Conservation (phyloP, 2,888 invertebrate genomes). For the Lissocephala sabroskyi region DNA sequence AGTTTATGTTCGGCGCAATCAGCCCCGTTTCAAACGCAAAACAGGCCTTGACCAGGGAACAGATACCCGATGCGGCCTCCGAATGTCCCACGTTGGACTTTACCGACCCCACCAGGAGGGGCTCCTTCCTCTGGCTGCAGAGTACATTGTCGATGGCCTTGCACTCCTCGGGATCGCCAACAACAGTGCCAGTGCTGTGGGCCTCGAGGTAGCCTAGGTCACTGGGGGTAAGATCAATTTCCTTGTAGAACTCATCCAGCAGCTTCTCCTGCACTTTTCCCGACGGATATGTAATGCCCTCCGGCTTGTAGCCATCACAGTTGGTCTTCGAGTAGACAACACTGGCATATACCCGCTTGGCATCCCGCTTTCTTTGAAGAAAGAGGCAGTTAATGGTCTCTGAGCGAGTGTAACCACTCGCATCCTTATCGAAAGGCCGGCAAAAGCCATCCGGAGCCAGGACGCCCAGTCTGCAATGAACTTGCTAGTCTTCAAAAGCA, state of each 20-base stretch:
- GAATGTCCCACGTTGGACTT: constrained; percentile 96
- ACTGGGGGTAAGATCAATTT: constrained; percentile 80
- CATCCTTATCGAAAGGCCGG: constrained; percentile 90
- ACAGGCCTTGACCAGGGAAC: constrained; percentile 86
- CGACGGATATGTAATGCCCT: constrained; percentile 80
- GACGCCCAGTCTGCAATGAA: constrained; percentile 77
- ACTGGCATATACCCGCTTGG: constrained; percentile 80
- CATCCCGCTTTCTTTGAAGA: constrained; percentile 81
- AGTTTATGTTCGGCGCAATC: constrained; percentile 92
- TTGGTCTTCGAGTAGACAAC: constrained; percentile 85
- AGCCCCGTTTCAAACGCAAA: constrained; percentile 85
- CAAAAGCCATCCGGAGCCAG: constrained; percentile 89
- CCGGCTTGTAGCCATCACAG: constrained; percentile 84
- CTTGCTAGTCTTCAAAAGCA: not conserved
- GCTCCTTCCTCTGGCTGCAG: constrained; percentile 81
- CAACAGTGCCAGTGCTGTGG: constrained; percentile 86
- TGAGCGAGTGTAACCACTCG: constrained; percentile 87
- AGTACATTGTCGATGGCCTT: constrained; percentile 86
- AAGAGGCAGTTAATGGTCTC: constrained; percentile 83
- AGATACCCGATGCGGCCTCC: constrained; percentile 89
- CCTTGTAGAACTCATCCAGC: constrained; percentile 78
- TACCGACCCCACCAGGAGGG: constrained; percentile 89
- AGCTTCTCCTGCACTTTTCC: constrained; percentile 78
- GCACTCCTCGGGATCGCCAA: constrained; percentile 95
- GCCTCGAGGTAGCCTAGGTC: constrained; percentile 86